Evolutionary conservation across 2,797 vertebrate genomes (phyloP), one percentile per base, ranked within the genome.

Genomic region (Hybognathus amarus): DNA sequence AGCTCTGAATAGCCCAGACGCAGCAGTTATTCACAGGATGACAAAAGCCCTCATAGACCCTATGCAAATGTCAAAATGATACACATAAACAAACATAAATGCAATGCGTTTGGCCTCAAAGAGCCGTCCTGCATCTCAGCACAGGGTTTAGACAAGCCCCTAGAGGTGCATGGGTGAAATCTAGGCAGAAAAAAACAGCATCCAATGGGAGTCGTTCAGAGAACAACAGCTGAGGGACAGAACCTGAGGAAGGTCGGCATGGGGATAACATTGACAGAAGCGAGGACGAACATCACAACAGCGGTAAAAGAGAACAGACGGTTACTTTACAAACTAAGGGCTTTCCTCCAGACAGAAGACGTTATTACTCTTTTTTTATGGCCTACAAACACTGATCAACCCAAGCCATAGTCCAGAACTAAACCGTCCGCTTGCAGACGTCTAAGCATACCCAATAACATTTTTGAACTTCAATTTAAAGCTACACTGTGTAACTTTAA

Each of bases 21-120:
- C 56, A 50, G 79, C 69, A 47, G 56, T 81, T 81, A 81, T 36
- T 81, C 40, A 73, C 8, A 71, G 68, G 3, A 22, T 27, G 18
- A 42, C 33, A 56, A 15, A 24, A 22, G 22, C 64, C 12, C 47
- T 27, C 33, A 36, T 18, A 54, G 27, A 42, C 24, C 52, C n/a
- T 30, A 10, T 30, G 67, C 11, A 70, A 63, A 73, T 71, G 54
- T 47, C 40, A 59, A 56, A 47, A 70, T 6, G 27, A 70, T 7
- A 42, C 66, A 70, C 47, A 40, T 17, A 79, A 69, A 69, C 77
- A 69, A 56, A 69, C 63, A 73, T 22, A 38, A 75, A 18, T 6
- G 42, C 17, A 27, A 50, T 1, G 24, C 36, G 33, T 20, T 9
- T 36, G 3, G 3, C 27, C 50, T 38, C 38, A 64, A 8, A n/a